A percentile compares a stretch with the other conserved stretches of the same genome.
Evolutionary conservation across 1,140 invertebrate genomes (phyloP).

Genomic region (Neocloeon triangulifer): DNA sequence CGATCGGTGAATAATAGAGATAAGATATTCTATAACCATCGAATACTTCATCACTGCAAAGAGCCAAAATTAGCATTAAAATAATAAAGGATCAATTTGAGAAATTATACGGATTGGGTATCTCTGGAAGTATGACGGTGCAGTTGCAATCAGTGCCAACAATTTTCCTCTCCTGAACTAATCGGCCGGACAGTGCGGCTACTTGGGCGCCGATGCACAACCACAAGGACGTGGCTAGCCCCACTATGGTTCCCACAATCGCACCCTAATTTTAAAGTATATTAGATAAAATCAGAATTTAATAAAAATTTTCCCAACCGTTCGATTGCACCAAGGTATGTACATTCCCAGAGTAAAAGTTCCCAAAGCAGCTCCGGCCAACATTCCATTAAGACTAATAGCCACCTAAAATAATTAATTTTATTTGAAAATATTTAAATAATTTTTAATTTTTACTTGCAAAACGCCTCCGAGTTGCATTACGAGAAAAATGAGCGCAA

Average conservation of each 20-base stretch:
- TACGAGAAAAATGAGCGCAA: too few species aligned
- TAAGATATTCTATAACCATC: constrained; percentile 39
- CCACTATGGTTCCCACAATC: constrained; percentile 31
- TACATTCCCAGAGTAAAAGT: constrained; percentile 75
- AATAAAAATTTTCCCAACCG: constrained; percentile 20
- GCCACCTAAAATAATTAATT: constrained; percentile 31
- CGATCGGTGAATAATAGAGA: constrained; percentile 59
- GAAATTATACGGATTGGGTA: background rate
- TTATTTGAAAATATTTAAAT: constrained; percentile 2
- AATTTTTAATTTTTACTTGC: background rate
- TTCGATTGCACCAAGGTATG: constrained; percentile 59
- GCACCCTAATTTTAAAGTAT: constrained; percentile 32
- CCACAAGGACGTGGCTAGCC: constrained; percentile 38
- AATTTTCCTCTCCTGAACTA: constrained; percentile 19
- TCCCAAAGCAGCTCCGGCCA: constrained; percentile 64
- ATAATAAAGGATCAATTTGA: background rate
- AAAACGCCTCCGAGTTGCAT: constrained; percentile 1
- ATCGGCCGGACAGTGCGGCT: constrained; percentile 22
- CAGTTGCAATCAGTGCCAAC: background rate
- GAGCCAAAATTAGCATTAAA: background rate
- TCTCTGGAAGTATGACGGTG: background rate
- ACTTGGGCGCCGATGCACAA: constrained; percentile 50
- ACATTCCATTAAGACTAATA: constrained; percentile 67
- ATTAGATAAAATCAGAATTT: constrained; percentile 2
- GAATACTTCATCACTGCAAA: constrained; percentile 12